Evolutionary conservation across 2,888 invertebrate genomes (phyloP).

Genomic region (Pimpla rufipes): DNA sequence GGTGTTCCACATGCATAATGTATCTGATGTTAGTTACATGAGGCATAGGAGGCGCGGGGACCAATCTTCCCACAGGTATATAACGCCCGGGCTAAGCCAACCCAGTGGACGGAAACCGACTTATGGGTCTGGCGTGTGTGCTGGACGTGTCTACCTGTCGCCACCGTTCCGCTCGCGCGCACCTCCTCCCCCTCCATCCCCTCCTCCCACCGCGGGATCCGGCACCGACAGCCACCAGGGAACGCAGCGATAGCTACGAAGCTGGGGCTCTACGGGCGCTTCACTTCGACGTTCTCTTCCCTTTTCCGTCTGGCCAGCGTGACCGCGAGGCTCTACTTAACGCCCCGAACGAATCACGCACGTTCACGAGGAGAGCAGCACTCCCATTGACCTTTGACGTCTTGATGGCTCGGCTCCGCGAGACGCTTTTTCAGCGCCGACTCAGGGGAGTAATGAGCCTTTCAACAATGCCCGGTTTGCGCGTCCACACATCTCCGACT

Average conservation of each 20-base stretch:
- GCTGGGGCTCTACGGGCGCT: constrained; percentile 33
- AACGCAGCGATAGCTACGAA: neutral
- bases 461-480: constrained; percentile 28
- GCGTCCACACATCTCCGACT: constrained; percentile 26
- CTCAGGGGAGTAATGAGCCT: constrained; percentile 34
- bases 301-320: constrained; percentile 33
- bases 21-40: constrained; percentile 84
- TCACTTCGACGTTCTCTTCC: constrained; percentile 31
- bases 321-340: constrained; percentile 50
- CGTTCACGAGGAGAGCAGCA: constrained; percentile 36
- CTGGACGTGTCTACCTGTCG: constrained; percentile 80
- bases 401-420: constrained; percentile 1
- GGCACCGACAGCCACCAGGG: constrained; percentile 36
- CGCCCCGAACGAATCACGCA: constrained; percentile 54
- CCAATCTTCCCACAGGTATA: constrained; percentile 65
- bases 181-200: constrained; percentile 38
- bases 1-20: constrained; percentile 81
- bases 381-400: constrained; percentile 53
- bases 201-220: constrained; percentile 45
- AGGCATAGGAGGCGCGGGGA: constrained; percentile 78
- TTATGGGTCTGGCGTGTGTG: constrained; percentile 52
- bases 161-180: constrained; percentile 71
- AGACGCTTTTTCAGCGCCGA: constrained; percentile 36
- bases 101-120: constrained; percentile 61
- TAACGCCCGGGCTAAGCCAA: constrained; percentile 51